Evolutionary conservation across 1,140 invertebrate species (phyloP).

Genomic region (Drosophila truncata): DNA sequence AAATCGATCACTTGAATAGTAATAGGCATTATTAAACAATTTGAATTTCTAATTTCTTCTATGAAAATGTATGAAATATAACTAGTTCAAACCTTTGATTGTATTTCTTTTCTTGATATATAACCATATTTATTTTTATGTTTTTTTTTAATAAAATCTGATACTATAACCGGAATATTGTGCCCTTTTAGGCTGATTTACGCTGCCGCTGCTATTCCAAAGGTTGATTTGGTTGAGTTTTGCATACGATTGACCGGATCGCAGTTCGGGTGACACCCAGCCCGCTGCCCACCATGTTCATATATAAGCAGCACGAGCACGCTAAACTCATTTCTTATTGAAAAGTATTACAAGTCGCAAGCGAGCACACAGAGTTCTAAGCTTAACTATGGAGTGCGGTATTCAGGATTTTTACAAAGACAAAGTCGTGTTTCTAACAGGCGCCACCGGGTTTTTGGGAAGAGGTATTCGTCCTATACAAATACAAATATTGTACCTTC

Average conservation of each 20-base stretch:
- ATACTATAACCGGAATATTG: not conserved
- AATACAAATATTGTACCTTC: no score
- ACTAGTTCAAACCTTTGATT: not conserved
- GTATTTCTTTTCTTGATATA: not conserved
- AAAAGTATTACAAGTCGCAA: not conserved
- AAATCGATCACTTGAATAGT: not conserved
- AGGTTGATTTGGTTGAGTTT: not conserved
- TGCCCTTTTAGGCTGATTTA: not conserved
- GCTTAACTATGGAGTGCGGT: slow-evolving; percentile 11
- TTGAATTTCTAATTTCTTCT: no score
- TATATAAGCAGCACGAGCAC: not conserved
- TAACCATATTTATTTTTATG: not conserved
- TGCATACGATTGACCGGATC: slow-evolving; percentile 21
- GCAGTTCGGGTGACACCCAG: slow-evolving; percentile 3
- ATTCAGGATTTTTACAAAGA: slow-evolving; percentile 37
- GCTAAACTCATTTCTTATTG: slow-evolving; percentile 7
- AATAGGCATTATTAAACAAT: not conserved
- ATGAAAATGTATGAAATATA: not conserved
- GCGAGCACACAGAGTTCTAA: no score
- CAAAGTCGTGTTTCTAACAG: slow-evolving; percentile 28
- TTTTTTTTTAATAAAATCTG: no score
- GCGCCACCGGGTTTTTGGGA: slow-evolving; percentile 37
- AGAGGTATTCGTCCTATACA: slow-evolving; percentile 13
- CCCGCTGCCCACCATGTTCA: not conserved
- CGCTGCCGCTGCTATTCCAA: not conserved